These are phyloP conservation scores for Pseudochromis fuscus DNA, from an alignment of 2,797 vertebrate genomes.

Conservation along the genomic window DNA sequence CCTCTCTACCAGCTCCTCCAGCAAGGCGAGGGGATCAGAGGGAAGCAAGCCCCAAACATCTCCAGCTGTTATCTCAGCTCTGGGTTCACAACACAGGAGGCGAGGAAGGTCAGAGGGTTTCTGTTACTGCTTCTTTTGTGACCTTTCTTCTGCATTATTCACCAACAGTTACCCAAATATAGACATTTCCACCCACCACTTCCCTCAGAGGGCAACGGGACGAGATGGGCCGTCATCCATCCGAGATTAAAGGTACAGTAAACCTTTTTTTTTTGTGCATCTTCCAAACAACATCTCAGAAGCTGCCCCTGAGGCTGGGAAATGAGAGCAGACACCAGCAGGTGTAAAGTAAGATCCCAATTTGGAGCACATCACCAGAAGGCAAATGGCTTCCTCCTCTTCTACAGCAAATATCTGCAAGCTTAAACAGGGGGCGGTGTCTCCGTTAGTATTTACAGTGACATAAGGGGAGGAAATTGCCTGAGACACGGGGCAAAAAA, in stretches of 20 bases:
- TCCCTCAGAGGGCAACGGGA: slow-evolving; percentile 18
- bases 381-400: slow-evolving; percentile 69
- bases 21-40: slow-evolving; percentile 70
- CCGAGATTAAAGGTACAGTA: background rate
- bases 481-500: slow-evolving; percentile 78
- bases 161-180: slow-evolving; percentile 50
- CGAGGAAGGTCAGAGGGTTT: slow-evolving; percentile 82
- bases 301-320: slow-evolving; percentile 27
- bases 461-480: slow-evolving; percentile 81
- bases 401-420: slow-evolving; percentile 63
- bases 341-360: slow-evolving; percentile 77
- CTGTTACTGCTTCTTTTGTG: slow-evolving; percentile 77
- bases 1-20: slow-evolving; percentile 69
- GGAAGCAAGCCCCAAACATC: slow-evolving; percentile 67
- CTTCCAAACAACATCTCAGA: slow-evolving; percentile 15
- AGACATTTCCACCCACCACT: slow-evolving; percentile 19
- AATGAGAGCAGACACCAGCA: slow-evolving; percentile 69
- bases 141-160: slow-evolving; percentile 78
- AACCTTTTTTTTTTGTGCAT: too few relatives aligned
- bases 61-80: slow-evolving; percentile 78
- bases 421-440: slow-evolving; percentile 69
- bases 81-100: slow-evolving; percentile 37
- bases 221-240: background rate
- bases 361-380: slow-evolving; percentile 68
- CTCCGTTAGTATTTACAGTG: slow-evolving; percentile 78